Evolutionary conservation across 2,113 vertebrate species (phyloP).

Genomic region (Campylomormyrus numenius): DNA sequence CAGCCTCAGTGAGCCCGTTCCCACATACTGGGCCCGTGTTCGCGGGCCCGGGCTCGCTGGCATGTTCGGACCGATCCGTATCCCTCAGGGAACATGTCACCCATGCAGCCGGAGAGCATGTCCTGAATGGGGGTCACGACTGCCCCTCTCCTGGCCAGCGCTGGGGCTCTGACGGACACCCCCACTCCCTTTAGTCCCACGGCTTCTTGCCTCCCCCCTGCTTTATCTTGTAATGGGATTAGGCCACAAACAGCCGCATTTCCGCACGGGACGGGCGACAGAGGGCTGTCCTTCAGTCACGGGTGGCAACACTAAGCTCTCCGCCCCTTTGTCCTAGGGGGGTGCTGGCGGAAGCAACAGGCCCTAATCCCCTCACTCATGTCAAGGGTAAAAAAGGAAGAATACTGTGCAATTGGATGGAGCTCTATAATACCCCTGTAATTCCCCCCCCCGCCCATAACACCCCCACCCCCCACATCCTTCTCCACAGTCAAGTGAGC

Average conservation of each 20-base stretch:
- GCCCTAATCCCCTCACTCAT: constrained; percentile 99
- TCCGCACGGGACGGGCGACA: constrained; percentile 82
- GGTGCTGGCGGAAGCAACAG: constrained; percentile 92
- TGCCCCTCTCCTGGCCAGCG: background rate
- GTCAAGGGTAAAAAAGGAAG: constrained; percentile 80
- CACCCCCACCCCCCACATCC: constrained; percentile 42
- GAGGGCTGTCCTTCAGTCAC: constrained; percentile 94
- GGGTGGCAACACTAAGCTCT: constrained; percentile 86
- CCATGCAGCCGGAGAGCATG: background rate
- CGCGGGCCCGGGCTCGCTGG: background rate
- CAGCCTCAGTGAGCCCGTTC: background rate
- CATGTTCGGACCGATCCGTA: background rate
- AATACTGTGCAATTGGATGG: constrained; percentile 64
- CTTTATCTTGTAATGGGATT: constrained; percentile 98
- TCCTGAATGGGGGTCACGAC: background rate
- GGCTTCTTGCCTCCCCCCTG: constrained; percentile 41
- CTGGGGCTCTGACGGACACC: constrained; percentile 40
- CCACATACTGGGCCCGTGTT: background rate
- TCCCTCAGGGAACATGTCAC: background rate
- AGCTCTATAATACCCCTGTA: constrained; percentile 48
- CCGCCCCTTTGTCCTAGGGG: constrained; percentile 80
- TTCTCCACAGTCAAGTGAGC: constrained; percentile 66
- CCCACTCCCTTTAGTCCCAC: constrained; percentile 41
- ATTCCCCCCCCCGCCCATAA: constrained; percentile 6
- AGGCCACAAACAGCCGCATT: constrained; percentile 78